Conservation (phyloP, 1,140 invertebrate species). For the Zaprionus kolodkinae region DNA sequence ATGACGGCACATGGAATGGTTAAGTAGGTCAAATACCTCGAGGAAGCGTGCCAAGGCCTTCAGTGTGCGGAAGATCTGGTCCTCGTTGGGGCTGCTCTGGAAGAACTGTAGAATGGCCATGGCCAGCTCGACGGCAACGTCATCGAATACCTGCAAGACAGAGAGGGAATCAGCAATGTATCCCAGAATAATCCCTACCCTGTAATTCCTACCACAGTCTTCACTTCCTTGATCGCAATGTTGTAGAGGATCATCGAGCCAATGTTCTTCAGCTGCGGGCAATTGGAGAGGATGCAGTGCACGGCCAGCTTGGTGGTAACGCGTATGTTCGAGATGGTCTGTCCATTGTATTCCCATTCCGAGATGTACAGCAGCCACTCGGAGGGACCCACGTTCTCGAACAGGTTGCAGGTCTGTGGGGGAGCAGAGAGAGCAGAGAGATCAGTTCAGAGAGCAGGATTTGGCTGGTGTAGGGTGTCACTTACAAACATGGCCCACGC, state of each 20-base stretch:
- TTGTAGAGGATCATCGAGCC: conserved; percentile 96
- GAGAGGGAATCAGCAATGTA: not conserved
- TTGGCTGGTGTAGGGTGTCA: not conserved
- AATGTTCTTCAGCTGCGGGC: conserved; percentile 89
- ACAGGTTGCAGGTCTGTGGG: conserved; percentile 93
- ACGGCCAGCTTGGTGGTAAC: conserved; percentile 96
- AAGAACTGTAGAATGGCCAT: conserved; percentile 97
- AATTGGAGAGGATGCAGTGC: conserved; percentile 92
- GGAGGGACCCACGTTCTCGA: conserved; percentile 94
- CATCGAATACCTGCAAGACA: conserved; percentile 92
- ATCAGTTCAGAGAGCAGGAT: conserved; percentile 33
- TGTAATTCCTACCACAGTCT: conserved; percentile 94
- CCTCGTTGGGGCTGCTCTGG: conserved; percentile 91
- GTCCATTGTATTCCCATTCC: conserved; percentile 91
- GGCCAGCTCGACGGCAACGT: conserved; percentile 95
- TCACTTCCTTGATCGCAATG: conserved; percentile 97
- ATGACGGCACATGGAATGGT: conserved; percentile 17
- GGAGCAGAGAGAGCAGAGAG: not conserved
- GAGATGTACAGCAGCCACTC: conserved; percentile 97
- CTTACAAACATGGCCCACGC: conserved; percentile 91
- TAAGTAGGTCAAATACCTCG: conserved; percentile 86
- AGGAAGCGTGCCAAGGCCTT: conserved; percentile 92
- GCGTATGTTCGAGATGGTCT: conserved; percentile 93
- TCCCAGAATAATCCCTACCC: not conserved
- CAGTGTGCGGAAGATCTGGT: conserved; percentile 91